A percentile compares a stretch with the other conserved stretches of the same genome.
These are phyloP conservation scores for Onthophagus taurus DNA, from an alignment of 1,140 invertebrate species.

Conservation along the genomic window DNA sequence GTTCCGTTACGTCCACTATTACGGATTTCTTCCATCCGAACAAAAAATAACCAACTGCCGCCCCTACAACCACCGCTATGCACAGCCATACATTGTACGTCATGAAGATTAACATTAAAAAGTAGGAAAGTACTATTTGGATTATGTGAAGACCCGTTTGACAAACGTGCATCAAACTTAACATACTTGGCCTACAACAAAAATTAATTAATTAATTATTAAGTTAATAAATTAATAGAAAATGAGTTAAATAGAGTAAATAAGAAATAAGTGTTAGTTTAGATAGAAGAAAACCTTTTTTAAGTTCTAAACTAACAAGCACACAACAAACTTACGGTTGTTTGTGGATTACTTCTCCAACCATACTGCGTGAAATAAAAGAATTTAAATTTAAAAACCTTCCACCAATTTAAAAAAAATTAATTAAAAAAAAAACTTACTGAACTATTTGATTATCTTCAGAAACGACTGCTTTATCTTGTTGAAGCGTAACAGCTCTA, in stretches of 20 bases:
- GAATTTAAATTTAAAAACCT: conserved; percentile 7
- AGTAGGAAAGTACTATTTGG: conserved; percentile 83
- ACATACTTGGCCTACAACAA: conserved; percentile 61
- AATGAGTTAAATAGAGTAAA: background rate
- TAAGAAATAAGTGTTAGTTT: background rate
- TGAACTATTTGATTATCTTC: conserved; percentile 62
- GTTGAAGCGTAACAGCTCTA: conserved; percentile 60
- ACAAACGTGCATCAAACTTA: conserved; percentile 66
- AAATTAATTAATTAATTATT: background rate
- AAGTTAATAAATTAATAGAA: background rate
- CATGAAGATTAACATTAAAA: conserved; percentile 98
- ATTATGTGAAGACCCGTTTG: conserved; percentile 85
- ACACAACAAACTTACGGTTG: conserved; percentile 54
- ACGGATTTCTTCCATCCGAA: conserved; percentile 89
- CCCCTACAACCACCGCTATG: conserved; percentile 78
- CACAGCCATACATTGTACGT: conserved; percentile 96
- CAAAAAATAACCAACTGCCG: conserved; percentile 83
- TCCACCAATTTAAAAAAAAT: background rate
- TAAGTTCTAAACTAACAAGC: background rate
- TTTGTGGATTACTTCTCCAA: conserved; percentile 62
- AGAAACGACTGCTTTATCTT: conserved; percentile 52
- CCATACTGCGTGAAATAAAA: conserved; percentile 41
- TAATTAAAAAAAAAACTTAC: conserved; percentile 45
- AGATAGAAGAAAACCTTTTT: background rate
- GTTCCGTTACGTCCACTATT: conserved; percentile 88